Base-by-base conservation (phyloP, 2,797 vertebrate species). In the Numenius phaeopus region DNA sequence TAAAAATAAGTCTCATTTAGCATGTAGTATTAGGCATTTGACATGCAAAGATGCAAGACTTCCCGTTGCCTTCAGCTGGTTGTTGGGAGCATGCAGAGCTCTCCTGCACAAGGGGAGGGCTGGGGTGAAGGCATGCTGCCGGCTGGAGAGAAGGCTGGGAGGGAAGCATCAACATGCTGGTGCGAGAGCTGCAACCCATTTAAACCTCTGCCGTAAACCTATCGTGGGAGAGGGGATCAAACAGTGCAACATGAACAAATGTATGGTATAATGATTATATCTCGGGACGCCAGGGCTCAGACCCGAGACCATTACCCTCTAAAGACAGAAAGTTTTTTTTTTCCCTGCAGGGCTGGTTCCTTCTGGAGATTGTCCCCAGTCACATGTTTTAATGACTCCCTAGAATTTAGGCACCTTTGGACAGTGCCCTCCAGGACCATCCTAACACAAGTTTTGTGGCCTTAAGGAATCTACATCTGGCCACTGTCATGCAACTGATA, bases 1-100 rank as follows among this genome's bases (percentile, higher is more conserved):
- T 78, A 98, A 96, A 94, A 84, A 42, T 40, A 80, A 42, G 54
- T 94, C 30, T 88, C 34, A 44, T 89, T 96, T 94, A 95, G 69
- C 79, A 59, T 73, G 75, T 22, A 69, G 81, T 30, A 87, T 83
- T 91, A 93, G 94, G 90, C 54, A 52, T 70, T 88, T 66, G 81
- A 70, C 89, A 82, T 80, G 75, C 40, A 23, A 95, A 94, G 75
- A 70, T 7, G 32, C 54, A 64, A 57, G 66, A 10, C 27, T 66
- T 92, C 52, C 79, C 42, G 30, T 66, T 54, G 30, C 52, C 49
- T 93, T 89, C 80, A 42, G 59, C 81, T 37, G 14, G 46, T 61
- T 3, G 2, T 66, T 1, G 3, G 40, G 59, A 73, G 40, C 11
- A 78, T 32, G 57, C 49, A 67, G 54, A 69, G 7, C 34, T 49